Evolutionary conservation across 2,888 invertebrate genomes (phyloP).

Genomic region (Colletes collaris): DNA sequence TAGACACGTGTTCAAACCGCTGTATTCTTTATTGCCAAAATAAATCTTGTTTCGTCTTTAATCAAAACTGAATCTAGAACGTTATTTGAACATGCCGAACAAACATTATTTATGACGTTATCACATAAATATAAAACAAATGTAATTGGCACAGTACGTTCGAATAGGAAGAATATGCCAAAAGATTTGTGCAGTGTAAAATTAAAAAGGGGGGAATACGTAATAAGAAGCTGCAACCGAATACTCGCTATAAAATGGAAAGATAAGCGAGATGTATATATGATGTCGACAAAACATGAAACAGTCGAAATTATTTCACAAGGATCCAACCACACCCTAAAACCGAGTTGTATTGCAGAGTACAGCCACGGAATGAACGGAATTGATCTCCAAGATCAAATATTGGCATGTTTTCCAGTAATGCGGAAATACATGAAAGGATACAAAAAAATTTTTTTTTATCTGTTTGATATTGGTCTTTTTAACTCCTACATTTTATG

Average conservation of each 20-base stretch:
- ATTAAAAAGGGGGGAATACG: conserved; percentile 33
- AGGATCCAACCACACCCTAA: conserved; percentile 12
- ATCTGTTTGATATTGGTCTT: conserved; percentile 20
- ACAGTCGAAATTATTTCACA: conserved; percentile 23
- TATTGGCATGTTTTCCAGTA: conserved; percentile 40
- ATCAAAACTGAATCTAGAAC: too few species aligned
- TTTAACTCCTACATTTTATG: conserved; percentile 41
- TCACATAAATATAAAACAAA: conserved; percentile 22
- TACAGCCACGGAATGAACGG: conserved; percentile 34
- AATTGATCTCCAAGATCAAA: conserved; percentile 45
- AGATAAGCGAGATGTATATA: conserved; percentile 29
- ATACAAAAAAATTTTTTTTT: conserved; percentile 38
- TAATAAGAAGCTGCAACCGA: conserved; percentile 27
- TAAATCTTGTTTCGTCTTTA: too few species aligned
- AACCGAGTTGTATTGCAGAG: conserved; percentile 23
- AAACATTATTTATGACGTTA: neutral
- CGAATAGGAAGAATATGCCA: conserved; percentile 22
- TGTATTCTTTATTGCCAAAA: too few species aligned
- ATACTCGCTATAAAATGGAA: conserved; percentile 22
- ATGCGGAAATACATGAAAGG: conserved; percentile 56
- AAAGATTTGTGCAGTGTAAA: conserved; percentile 26
- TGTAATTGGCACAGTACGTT: conserved; percentile 22
- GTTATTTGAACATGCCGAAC: too few species aligned
- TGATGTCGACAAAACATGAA: conserved; percentile 26
- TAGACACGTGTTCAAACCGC: too few species aligned